Percentiles rank a stretch among this genome's conserved stretches.
These are phyloP conservation scores for Drosophila bipectinata DNA, from an alignment of 1,140 invertebrate species.

Conservation along the genomic window DNA sequence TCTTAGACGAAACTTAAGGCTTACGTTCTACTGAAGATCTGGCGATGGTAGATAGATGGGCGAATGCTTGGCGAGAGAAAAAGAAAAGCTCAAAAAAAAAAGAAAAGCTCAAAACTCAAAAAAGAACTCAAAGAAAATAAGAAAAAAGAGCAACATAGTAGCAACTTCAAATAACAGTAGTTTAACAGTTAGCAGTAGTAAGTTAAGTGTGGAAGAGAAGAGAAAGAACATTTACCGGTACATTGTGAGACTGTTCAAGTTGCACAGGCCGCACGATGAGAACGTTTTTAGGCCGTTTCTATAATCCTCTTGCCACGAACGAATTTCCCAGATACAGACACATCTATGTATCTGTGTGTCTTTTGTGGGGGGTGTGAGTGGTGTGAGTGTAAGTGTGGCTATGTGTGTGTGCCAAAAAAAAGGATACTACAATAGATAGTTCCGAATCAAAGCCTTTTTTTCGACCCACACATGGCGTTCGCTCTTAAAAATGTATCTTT, in stretches of 20 bases:
- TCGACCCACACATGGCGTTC: conserved; percentile 28
- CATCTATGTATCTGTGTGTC: conserved; percentile 21
- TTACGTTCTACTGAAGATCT: conserved; percentile 42
- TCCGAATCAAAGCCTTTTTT: conserved; percentile 22
- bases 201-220: conserved; percentile 21
- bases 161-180: conserved; percentile 18
- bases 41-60: conserved; percentile 32
- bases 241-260: conserved; percentile 79
- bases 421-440: conserved; percentile 13
- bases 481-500: conserved; percentile 2
- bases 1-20: conserved; percentile 39
- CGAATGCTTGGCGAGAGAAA: conserved; percentile 38
- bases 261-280: conserved; percentile 77
- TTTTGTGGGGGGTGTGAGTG: conserved; percentile 10
- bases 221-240: conserved; percentile 75
- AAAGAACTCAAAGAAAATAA: conserved; percentile 1
- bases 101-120: conserved; percentile 5
- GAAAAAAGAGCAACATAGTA: not conserved
- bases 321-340: conserved; percentile 42
- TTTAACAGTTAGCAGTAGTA: conserved; percentile 28
- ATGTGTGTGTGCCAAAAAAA: conserved; percentile 10
- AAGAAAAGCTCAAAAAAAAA: conserved; percentile 14
- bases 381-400: conserved; percentile 23
- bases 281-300: conserved; percentile 77
- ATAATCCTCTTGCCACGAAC: conserved; percentile 56